Conservation (phyloP, 2,888 invertebrate genomes). For the Formica aserva region DNA sequence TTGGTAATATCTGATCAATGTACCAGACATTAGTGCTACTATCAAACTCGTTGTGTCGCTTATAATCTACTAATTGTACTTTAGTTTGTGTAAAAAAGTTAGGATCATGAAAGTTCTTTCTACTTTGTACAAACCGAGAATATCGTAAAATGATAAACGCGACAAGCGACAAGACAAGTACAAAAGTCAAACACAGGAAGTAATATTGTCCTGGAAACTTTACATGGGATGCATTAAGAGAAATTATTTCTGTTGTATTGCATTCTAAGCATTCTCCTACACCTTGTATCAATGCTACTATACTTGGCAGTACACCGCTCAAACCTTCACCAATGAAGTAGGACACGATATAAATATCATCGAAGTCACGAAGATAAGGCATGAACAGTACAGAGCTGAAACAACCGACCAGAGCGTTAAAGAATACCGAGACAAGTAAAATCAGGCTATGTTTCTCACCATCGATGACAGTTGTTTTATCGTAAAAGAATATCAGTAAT, state of each 20-base stretch:
- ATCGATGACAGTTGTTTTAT: constrained; percentile 87
- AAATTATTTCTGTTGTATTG: constrained; percentile 78
- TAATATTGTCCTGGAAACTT: constrained; percentile 89
- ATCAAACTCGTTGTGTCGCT: not conserved
- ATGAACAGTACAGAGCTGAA: constrained; percentile 95
- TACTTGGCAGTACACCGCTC: constrained; percentile 93
- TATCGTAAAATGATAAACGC: constrained; percentile 84
- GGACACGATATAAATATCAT: constrained; percentile 91
- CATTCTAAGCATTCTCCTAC: constrained; percentile 90
- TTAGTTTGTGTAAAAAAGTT: not conserved
- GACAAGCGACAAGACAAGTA: constrained; percentile 89
- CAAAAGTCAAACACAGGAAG: constrained; percentile 89
- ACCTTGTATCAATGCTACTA: constrained; percentile 92
- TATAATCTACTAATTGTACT: not conserved
- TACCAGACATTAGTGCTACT: not conserved
- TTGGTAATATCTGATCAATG: not conserved
- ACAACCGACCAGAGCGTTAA: constrained; percentile 92
- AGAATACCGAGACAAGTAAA: constrained; percentile 89
- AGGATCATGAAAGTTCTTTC: constrained; percentile 43
- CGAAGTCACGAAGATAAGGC: constrained; percentile 93
- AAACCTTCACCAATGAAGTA: constrained; percentile 94
- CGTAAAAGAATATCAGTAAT: constrained; percentile 88
- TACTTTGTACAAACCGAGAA: constrained; percentile 60
- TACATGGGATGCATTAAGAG: not conserved
- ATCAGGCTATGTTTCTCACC: constrained; percentile 87